Evolutionary conservation across 1,140 invertebrate species (phyloP), one percentile per base, ranked within the genome.

Genomic region (Phymorhynchus buccinoides): DNA sequence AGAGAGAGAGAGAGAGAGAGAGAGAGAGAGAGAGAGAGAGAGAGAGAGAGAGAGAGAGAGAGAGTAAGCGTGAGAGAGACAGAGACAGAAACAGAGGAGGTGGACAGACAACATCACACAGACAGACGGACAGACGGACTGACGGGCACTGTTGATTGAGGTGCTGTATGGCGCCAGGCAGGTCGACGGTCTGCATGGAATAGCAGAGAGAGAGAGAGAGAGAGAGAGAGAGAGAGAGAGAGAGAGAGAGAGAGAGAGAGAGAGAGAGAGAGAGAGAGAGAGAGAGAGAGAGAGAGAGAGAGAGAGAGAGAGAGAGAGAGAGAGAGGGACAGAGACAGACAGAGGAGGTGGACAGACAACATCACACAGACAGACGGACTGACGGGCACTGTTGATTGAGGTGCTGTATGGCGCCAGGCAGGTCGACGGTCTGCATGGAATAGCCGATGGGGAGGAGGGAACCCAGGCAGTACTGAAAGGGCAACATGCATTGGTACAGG

Each of bases 391-490:
- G 81, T 35, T 42, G 30, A 18, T 71, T 44, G 62, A 83, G 62
- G 27, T 83, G 62, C 37, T 12, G n/a, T 37, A 83, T 42, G 39
- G 81, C 81, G 0, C 1, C 16, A 9, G 56, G 41, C 22, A 83
- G 42, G 52, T 83, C 37, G 2, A 71, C 66, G 27, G 18, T 83
- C 39, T 83, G 81, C 81, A 83, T 83, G 27, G 62, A 30, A 41
- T 83, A 83, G 37, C 81, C 81, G 18, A 83, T 68, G 41, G 81
- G 81, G 12, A 83, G 56, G 0, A 83, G 16, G 39, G 62, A 71
- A 4, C 81, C 81, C 81, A 83, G 81, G 39, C 81, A 83, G 81
- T 83, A 44, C 18, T 83, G 56, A 41, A 83, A 44, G 12, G 81
- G 81, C 32, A 83, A 14, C 35, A 83, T 35, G 30, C 81, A 83